Conservation (phyloP, 2,113 vertebrate genomes). For the Stigmatopora argus region DNA sequence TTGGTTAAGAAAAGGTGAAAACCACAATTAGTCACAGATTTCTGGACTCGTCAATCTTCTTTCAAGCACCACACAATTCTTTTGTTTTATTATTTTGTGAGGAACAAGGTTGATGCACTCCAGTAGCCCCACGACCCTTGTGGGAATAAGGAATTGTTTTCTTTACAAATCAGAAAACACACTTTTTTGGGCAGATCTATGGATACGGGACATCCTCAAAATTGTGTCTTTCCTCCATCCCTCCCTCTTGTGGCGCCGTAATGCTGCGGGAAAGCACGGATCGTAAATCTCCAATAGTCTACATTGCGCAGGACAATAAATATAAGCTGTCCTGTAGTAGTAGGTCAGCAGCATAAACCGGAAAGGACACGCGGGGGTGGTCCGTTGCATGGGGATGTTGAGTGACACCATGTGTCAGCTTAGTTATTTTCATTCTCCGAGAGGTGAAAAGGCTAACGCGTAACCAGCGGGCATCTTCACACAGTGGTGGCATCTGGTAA, state of each 20-base stretch:
- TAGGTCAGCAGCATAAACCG: slow-evolving; percentile 13
- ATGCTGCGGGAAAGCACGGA: slow-evolving; percentile 40
- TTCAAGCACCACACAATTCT: no score
- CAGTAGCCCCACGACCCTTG: no score
- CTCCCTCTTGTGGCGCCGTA: slow-evolving; percentile 22
- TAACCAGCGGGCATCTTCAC: slow-evolving; percentile 33
- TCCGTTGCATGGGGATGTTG: slow-evolving; percentile 19
- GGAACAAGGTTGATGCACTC: no score
- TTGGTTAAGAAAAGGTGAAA: no score
- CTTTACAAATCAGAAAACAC: no score
- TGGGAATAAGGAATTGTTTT: no score
- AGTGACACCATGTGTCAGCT: slow-evolving; percentile 33
- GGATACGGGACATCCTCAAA: neutral
- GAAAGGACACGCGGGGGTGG: slow-evolving; percentile 9
- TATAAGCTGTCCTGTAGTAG: slow-evolving; percentile 24
- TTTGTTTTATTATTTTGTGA: no score
- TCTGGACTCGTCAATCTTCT: no score
- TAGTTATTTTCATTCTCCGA: slow-evolving; percentile 25
- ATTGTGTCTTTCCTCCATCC: slow-evolving; percentile 27
- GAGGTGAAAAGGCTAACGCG: slow-evolving; percentile 18
- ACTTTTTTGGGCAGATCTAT: neutral
- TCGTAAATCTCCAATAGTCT: slow-evolving; percentile 42
- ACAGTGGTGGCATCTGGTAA: slow-evolving; percentile 19
- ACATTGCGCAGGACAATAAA: slow-evolving; percentile 46
- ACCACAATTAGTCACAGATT: no score